These are phyloP conservation scores for Sus cebifrons DNA, from an alignment of 2,797 vertebrate species.

Conservation along the genomic window DNA sequence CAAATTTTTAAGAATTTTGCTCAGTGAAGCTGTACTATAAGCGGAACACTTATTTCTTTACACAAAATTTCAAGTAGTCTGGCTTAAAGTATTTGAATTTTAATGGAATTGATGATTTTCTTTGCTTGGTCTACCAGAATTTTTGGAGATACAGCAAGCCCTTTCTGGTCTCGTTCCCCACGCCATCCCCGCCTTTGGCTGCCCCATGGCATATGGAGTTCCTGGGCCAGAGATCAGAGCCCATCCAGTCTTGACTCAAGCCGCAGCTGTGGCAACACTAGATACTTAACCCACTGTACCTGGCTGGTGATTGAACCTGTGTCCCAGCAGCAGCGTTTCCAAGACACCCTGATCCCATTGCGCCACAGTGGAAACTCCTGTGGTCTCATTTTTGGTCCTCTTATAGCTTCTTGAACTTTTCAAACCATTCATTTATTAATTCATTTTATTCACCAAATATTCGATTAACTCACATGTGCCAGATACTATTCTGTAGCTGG, in stretches of 20 bases:
- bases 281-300: no score
- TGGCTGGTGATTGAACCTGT: no score
- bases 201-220: no score
- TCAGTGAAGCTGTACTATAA: not conserved
- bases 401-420: slow-evolving; percentile 13
- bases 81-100: slow-evolving; percentile 34
- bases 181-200: no score
- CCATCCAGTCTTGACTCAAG: no score
- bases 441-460: not conserved
- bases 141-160: not conserved
- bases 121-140: slow-evolving; percentile 15
- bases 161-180: not conserved
- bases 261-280: no score
- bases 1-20: slow-evolving; percentile 48
- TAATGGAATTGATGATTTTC: slow-evolving; percentile 17
- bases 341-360: not conserved
- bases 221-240: no score
- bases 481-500: not conserved
- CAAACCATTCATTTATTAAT: slow-evolving; percentile 9
- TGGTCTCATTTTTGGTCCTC: not conserved
- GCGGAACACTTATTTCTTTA: not conserved
- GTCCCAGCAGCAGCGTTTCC: no score
- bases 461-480: not conserved
- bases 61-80: slow-evolving; percentile 26
- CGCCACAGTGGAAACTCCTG: no score